Percentiles rank a stretch among this genome's conserved stretches.
Evolutionary conservation across 2,797 vertebrate species (phyloP).

Genomic region (Alosa sapidissima): DNA sequence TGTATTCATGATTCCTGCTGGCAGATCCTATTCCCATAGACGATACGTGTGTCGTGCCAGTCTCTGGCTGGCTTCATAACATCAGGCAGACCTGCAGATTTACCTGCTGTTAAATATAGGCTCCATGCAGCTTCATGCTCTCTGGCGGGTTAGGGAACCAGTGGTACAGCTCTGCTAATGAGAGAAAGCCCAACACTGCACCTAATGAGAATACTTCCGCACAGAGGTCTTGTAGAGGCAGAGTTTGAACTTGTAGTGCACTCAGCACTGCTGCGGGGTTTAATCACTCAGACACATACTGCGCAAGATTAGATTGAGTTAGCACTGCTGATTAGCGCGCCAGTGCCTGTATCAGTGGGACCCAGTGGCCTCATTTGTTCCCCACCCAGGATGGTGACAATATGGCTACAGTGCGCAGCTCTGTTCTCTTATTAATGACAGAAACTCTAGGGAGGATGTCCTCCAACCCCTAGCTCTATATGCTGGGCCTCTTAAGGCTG

Average conservation of each 20-base stretch:
- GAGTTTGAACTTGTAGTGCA: neutral
- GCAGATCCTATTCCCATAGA: neutral
- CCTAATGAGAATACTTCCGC: neutral
- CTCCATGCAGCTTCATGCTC: neutral
- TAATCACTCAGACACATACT: constrained; percentile 39
- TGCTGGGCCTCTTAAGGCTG: neutral
- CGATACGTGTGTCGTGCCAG: neutral
- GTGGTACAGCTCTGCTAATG: neutral
- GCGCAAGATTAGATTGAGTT: constrained; percentile 43
- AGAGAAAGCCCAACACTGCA: neutral
- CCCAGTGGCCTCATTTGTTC: constrained; percentile 30
- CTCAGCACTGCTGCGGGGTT: neutral
- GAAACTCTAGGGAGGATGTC: neutral
- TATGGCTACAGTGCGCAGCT: neutral
- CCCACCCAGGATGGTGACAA: constrained; percentile 5
- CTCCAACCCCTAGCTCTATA: neutral
- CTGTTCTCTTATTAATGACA: constrained; percentile 20
- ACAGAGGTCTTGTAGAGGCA: neutral
- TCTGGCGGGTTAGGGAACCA: neutral
- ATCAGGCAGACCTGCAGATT: neutral
- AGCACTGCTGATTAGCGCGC: constrained; percentile 41
- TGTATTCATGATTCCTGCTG: neutral
- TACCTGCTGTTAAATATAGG: neutral
- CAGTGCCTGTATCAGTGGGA: constrained; percentile 24
- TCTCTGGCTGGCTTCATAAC: neutral